Evolutionary conservation across 2,113 vertebrate genomes (phyloP).

Genomic region (Pomatostomus ruficeps): DNA sequence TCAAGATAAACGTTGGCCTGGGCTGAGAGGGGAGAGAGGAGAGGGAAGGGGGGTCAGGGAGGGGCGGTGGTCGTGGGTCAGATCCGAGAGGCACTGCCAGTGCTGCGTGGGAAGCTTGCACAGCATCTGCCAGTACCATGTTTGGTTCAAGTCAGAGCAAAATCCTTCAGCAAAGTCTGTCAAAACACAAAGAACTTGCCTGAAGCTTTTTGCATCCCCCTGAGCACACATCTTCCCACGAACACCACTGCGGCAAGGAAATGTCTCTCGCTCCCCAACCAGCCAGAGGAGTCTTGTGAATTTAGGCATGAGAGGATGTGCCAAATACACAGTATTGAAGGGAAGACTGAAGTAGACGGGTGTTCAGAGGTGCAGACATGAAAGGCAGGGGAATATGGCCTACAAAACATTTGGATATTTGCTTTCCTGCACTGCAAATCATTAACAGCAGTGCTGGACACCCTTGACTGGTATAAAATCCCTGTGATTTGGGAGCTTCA

Average conservation of each 20-base stretch:
- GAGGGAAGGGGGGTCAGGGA: not conserved
- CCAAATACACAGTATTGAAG: not conserved
- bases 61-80: not conserved
- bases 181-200: conserved; percentile 9
- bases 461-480: not conserved
- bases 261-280: not conserved
- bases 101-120: not conserved
- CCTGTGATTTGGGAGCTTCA: not conserved
- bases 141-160: not conserved
- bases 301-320: not conserved
- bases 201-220: not conserved
- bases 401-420: not conserved
- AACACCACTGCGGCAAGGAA: not conserved
- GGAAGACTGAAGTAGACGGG: not conserved
- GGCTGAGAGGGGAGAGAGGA: not conserved
- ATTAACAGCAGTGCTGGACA: not conserved
- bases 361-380: not conserved
- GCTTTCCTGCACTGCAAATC: not conserved
- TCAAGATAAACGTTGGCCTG: conserved; percentile 9
- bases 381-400: not conserved
- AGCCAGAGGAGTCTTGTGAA: not conserved
- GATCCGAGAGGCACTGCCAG: not conserved
- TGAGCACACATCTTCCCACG: not conserved
- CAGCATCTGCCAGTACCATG: not conserved
- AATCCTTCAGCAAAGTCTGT: conserved; percentile 4